Evolutionary conservation across 2,888 invertebrate genomes (phyloP).

Genomic region (Dorcus parallelipipedus): DNA sequence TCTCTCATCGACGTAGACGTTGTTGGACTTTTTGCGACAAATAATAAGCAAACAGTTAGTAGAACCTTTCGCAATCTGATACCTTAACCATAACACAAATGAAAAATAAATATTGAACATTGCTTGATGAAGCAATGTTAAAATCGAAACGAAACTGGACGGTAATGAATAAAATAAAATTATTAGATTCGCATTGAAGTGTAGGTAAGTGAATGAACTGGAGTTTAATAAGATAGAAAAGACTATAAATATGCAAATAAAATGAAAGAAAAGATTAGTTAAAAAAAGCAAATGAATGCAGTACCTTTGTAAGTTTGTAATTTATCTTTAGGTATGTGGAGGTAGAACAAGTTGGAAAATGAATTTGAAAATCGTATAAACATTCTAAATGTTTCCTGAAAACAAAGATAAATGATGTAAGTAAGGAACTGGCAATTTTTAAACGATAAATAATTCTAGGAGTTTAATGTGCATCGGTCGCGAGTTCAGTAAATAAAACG

Average conservation of each 20-base stretch:
- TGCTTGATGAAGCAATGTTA: no score
- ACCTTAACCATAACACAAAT: no score
- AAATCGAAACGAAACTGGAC: no score
- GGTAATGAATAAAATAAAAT: no score
- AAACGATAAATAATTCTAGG: constrained; percentile 26
- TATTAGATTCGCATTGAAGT: no score
- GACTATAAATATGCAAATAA: not conserved
- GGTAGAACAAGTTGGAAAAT: constrained; percentile 2
- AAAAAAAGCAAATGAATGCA: constrained; percentile 1
- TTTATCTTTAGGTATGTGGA: not conserved
- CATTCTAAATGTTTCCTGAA: constrained; percentile 8
- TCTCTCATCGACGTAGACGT: no score
- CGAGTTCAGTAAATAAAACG: constrained; percentile 24
- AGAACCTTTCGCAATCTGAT: no score
- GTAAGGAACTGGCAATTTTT: constrained; percentile 17
- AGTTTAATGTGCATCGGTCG: constrained; percentile 27
- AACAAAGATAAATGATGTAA: constrained; percentile 14
- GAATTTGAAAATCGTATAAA: constrained; percentile 11
- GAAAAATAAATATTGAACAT: no score
- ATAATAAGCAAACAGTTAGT: no score
- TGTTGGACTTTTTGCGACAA: no score
- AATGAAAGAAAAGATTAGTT: not conserved
- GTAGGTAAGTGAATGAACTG: no score
- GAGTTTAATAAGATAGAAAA: no score
- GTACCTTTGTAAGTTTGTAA: constrained; percentile 1